A percentile compares a stretch with the other conserved stretches of the same genome.
Evolutionary conservation across 1,140 invertebrate genomes (phyloP).

Genomic region (Drosophila rufa): DNA sequence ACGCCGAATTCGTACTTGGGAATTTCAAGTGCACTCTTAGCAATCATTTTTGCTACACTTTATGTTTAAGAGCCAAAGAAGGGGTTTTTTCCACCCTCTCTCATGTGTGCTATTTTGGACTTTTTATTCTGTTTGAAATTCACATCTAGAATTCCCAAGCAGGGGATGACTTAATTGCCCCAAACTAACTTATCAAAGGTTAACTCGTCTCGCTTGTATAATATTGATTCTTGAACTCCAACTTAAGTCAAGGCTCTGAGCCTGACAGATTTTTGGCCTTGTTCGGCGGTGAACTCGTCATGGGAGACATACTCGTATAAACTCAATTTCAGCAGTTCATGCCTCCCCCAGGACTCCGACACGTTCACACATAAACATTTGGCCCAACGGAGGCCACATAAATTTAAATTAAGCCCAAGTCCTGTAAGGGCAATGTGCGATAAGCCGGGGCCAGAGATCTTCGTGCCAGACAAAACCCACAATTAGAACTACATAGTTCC

Average conservation of each 20-base stretch:
- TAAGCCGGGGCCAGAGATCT: constrained; percentile 40
- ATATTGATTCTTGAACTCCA: constrained; percentile 6
- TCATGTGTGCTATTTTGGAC: too few species aligned
- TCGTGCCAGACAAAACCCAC: constrained; percentile 41
- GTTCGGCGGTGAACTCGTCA: constrained; percentile 4
- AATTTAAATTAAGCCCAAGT: constrained; percentile 46
- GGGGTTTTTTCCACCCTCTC: too few species aligned
- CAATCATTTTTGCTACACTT: too few species aligned
- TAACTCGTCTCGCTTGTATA: background rate
- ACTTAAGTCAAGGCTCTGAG: background rate
- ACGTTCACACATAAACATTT: constrained; percentile 31
- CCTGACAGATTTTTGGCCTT: constrained; percentile 7
- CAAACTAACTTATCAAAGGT: background rate
- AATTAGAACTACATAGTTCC: constrained; percentile 50
- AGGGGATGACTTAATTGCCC: too few species aligned
- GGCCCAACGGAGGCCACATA: constrained; percentile 27
- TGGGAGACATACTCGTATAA: constrained; percentile 10
- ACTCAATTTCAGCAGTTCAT: constrained; percentile 25
- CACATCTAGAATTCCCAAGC: too few species aligned
- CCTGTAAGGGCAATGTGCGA: constrained; percentile 41
- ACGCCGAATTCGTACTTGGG: too few species aligned
- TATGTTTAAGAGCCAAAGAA: too few species aligned
- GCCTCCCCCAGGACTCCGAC: constrained; percentile 31
- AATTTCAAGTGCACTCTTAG: too few species aligned
- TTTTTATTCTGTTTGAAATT: too few species aligned